Conservation (phyloP, 2,888 invertebrate genomes). For the Reticulitermes lucifugus region DNA sequence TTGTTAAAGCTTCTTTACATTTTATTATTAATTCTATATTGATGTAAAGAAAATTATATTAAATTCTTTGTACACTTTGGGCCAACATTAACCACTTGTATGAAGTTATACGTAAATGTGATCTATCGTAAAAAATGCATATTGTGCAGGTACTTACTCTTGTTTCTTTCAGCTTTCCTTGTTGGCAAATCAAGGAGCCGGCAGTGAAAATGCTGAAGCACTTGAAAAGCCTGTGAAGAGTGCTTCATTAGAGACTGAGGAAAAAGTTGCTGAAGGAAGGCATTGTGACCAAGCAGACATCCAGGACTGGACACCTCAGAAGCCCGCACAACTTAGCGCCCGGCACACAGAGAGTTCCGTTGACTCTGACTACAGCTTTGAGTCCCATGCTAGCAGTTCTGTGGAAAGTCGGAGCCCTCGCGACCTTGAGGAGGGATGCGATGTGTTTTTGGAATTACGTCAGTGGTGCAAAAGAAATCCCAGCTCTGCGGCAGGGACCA, state of each 20-base stretch:
- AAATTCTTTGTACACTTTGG: too few species aligned
- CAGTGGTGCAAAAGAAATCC: constrained; percentile 19
- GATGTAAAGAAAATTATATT: too few species aligned
- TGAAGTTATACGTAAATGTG: too few species aligned
- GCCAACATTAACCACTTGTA: too few species aligned
- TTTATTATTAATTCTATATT: too few species aligned
- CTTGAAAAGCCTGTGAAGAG: constrained; percentile 5
- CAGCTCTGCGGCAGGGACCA: not conserved
- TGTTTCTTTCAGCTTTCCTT: constrained; percentile 16
- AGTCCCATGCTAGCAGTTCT: constrained; percentile 52
- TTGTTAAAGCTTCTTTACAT: too few species aligned
- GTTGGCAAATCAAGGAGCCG: not conserved
- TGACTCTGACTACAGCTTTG: constrained; percentile 54
- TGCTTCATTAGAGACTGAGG: not conserved
- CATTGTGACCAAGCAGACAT: not conserved
- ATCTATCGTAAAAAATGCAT: too few species aligned
- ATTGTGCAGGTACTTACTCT: too few species aligned
- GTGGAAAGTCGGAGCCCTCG: constrained; percentile 49
- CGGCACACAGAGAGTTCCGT: constrained; percentile 51
- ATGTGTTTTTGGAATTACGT: constrained; percentile 45
- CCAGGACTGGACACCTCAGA: not conserved
- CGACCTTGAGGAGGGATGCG: constrained; percentile 49
- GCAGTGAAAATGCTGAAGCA: not conserved
- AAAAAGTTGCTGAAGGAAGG: not conserved
- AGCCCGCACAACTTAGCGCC: not conserved